Evolutionary conservation across 2,113 vertebrate genomes (phyloP).

Genomic region (Elgaria multicarinata): DNA sequence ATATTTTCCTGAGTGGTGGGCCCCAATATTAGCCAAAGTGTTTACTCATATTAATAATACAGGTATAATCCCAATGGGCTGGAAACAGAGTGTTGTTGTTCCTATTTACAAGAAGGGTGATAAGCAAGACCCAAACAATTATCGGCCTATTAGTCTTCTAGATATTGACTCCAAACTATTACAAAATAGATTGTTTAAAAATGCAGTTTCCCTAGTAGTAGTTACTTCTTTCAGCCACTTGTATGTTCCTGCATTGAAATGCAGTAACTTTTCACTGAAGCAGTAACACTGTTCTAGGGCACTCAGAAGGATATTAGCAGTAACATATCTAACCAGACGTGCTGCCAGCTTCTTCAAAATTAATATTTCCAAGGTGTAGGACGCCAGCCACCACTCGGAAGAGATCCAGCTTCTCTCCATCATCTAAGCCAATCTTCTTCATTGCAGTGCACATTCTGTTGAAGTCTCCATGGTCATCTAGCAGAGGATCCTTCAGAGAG

Average conservation of each 20-base stretch:
- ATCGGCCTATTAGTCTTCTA: too few species aligned
- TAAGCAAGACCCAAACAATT: too few species aligned
- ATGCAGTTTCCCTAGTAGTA: neutral
- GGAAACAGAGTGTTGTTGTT: too few species aligned
- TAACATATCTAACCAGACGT: conserved; percentile 86
- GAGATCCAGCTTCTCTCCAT: conserved; percentile 94
- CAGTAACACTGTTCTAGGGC: neutral
- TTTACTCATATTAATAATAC: too few species aligned
- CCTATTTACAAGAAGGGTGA: too few species aligned
- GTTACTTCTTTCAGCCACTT: neutral
- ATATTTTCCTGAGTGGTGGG: too few species aligned
- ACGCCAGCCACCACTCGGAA: conserved; percentile 97
- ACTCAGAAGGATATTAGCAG: conserved; percentile 24
- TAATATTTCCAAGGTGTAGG: conserved; percentile 95
- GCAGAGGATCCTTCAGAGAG: conserved; percentile 92
- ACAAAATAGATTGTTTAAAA: too few species aligned
- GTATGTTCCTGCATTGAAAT: neutral
- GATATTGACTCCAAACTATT: too few species aligned
- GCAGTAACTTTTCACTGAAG: neutral
- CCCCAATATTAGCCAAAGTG: too few species aligned
- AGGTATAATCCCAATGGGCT: too few species aligned
- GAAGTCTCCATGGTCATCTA: conserved; percentile 96
- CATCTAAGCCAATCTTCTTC: conserved; percentile 96
- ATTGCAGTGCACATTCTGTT: conserved; percentile 94
- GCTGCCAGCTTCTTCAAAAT: conserved; percentile 98